phyloP scores from a whole-genome alignment of 2,113 vertebrate genomes.

The Muntiacus reevesi region DNA sequence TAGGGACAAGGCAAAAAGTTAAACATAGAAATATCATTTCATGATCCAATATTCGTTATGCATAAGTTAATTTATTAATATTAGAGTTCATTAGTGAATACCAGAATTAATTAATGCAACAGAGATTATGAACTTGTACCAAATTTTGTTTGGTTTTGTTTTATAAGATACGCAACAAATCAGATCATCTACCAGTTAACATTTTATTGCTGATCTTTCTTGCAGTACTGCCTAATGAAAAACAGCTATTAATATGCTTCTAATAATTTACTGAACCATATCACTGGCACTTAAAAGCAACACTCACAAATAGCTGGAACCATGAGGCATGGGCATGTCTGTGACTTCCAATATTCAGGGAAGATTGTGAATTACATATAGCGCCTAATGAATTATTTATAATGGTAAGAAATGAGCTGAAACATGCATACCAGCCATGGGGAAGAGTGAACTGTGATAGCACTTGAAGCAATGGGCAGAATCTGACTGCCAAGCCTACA shows the following conservation, averaged over 20 bases:
- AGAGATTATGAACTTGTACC: slow-evolving; percentile 35
- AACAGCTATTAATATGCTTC: slow-evolving; percentile 53
- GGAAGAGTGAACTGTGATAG: slow-evolving; percentile 2
- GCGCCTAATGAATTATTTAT: slow-evolving; percentile 60
- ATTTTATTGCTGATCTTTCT: slow-evolving; percentile 29
- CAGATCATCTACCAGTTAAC: slow-evolving; percentile 23
- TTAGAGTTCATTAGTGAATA: slow-evolving; percentile 39
- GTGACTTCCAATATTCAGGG: slow-evolving; percentile 48
- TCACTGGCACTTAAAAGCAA: slow-evolving; percentile 42
- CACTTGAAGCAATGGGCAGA: not conserved
- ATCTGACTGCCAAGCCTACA: not conserved
- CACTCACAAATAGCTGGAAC: slow-evolving; percentile 24
- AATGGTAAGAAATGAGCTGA: slow-evolving; percentile 22
- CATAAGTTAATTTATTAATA: slow-evolving; percentile 43
- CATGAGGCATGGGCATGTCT: not conserved
- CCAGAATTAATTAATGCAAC: slow-evolving; percentile 50
- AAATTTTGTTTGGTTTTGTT: slow-evolving; percentile 50
- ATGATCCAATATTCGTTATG: not conserved
- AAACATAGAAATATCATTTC: slow-evolving; percentile 35
- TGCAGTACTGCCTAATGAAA: slow-evolving; percentile 35
- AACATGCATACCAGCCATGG: not conserved
- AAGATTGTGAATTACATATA: slow-evolving; percentile 44
- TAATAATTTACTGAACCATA: slow-evolving; percentile 53
- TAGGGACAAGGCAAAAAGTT: not conserved
- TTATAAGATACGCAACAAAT: slow-evolving; percentile 50